Evolutionary conservation across 2,888 invertebrate genomes (phyloP).

Genomic region (Neoscelio sp.): DNA sequence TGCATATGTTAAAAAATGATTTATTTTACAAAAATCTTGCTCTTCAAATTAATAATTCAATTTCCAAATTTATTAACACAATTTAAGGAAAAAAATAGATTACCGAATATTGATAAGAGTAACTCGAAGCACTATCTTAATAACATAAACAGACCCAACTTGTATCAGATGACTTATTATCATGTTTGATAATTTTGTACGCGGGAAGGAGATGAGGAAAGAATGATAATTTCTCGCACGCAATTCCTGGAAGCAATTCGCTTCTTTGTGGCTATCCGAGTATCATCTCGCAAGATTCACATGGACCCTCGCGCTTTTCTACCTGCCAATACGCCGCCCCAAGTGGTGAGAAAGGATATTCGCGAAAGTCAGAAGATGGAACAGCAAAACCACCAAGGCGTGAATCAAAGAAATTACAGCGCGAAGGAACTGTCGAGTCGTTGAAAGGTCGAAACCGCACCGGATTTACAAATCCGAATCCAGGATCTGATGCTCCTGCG

Average conservation of each 20-base stretch:
- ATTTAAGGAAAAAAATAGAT: too few species aligned
- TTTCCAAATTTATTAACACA: too few species aligned
- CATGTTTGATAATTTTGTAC: slow-evolving; percentile 50
- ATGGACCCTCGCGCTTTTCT: slow-evolving; percentile 42
- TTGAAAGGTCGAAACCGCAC: slow-evolving; percentile 39
- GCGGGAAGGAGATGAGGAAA: slow-evolving; percentile 36
- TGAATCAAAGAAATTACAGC: slow-evolving; percentile 77
- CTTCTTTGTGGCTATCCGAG: slow-evolving; percentile 55
- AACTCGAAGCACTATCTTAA: too few species aligned
- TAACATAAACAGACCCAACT: neutral
- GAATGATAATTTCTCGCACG: slow-evolving; percentile 51
- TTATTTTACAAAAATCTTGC: too few species aligned
- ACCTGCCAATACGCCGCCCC: slow-evolving; percentile 57
- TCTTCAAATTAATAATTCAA: too few species aligned
- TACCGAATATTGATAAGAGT: too few species aligned
- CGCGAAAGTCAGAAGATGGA: slow-evolving; percentile 46
- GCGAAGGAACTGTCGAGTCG: slow-evolving; percentile 41
- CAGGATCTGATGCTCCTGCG: slow-evolving; percentile 76
- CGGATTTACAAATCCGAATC: slow-evolving; percentile 47
- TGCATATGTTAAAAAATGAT: too few species aligned
- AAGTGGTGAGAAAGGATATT: slow-evolving; percentile 38
- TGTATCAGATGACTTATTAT: slow-evolving; percentile 49
- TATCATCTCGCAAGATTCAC: slow-evolving; percentile 48
- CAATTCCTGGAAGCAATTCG: slow-evolving; percentile 63
- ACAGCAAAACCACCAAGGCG: slow-evolving; percentile 67